phyloP scores from a whole-genome alignment of 1,140 invertebrate genomes.

The Drosophila tropicalis region DNA sequence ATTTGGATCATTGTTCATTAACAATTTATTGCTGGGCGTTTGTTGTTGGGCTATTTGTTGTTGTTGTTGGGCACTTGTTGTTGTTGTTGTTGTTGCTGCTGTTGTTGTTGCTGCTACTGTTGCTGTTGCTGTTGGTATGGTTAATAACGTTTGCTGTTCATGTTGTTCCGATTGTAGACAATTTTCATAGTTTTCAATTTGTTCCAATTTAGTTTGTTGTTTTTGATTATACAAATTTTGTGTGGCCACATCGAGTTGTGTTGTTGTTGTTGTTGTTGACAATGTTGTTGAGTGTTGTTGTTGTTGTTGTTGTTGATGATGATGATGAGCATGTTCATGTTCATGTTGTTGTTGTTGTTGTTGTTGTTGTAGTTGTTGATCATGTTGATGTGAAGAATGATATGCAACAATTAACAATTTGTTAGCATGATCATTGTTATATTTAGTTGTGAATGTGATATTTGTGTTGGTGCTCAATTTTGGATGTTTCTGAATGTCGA shows the following conservation, averaged over 20 bases:
- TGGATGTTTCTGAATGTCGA: constrained; percentile 36
- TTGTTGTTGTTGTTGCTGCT: constrained; percentile 20
- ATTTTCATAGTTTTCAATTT: constrained; percentile 83
- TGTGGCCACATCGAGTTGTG: constrained; percentile 76
- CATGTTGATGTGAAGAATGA: constrained; percentile 82
- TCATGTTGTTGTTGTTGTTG: constrained; percentile 34
- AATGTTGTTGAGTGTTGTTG: constrained; percentile 31
- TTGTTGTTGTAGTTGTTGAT: constrained; percentile 62
- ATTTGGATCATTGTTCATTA: constrained; percentile 41
- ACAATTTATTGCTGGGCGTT: constrained; percentile 52
- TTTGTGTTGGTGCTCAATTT: constrained; percentile 43
- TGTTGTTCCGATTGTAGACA: constrained; percentile 67
- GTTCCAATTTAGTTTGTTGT: constrained; percentile 82
- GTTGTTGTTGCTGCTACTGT: constrained; percentile 24
- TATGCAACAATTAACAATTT: constrained; percentile 81
- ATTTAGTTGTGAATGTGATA: constrained; percentile 60
- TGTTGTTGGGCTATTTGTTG: constrained; percentile 62
- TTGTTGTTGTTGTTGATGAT: constrained; percentile 31
- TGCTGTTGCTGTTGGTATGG: constrained; percentile 26
- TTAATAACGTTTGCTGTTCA: constrained; percentile 39
- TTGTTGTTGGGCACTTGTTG: constrained; percentile 30
- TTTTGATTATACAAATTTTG: constrained; percentile 81
- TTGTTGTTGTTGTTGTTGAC: constrained; percentile 50
- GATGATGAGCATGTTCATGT: constrained; percentile 38
- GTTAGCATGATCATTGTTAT: constrained; percentile 78